phyloP scores from a whole-genome alignment of 1,140 invertebrate genomes.

The Macrosteles quadrilineatus region DNA sequence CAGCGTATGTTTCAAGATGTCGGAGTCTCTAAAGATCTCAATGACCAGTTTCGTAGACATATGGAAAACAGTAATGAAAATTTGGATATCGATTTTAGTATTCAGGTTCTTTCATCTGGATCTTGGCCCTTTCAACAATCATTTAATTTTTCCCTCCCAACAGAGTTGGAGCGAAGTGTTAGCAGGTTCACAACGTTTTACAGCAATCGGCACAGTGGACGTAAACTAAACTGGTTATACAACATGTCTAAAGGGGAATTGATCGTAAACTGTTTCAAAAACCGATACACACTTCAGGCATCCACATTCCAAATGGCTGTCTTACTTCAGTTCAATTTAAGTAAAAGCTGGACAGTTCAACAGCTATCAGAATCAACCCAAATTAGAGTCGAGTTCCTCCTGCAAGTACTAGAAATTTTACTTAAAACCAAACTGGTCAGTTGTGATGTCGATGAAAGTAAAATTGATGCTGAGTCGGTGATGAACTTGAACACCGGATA shows the following conservation, averaged over 20 bases:
- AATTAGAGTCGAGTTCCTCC: conserved; percentile 81
- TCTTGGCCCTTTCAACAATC: conserved; percentile 98
- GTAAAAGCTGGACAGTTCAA: conserved; percentile 79
- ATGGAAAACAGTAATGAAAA: conserved; percentile 65
- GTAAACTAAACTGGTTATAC: conserved; percentile 97
- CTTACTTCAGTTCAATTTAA: conserved; percentile 93
- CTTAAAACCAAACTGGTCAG: conserved; percentile 88
- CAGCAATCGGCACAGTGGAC: conserved; percentile 90
- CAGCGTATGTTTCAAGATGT: conserved; percentile 99
- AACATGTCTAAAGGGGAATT: conserved; percentile 98
- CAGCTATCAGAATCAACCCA: conserved; percentile 87
- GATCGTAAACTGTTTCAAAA: conserved; percentile 93
- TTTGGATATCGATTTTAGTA: conserved; percentile 89
- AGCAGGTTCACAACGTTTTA: conserved; percentile 96
- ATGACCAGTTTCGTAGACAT: conserved; percentile 87
- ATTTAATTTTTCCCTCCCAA: conserved; percentile 86
- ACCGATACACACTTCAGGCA: conserved; percentile 85
- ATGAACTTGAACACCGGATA: conserved; percentile 81
- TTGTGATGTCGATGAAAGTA: conserved; percentile 25
- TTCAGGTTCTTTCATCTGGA: conserved; percentile 94
- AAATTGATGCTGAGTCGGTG: conserved; percentile 56
- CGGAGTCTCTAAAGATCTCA: conserved; percentile 96
- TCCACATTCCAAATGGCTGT: conserved; percentile 99
- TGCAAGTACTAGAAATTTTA: conserved; percentile 81
- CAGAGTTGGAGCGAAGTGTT: conserved; percentile 92